phyloP scores from a whole-genome alignment of 2,797 vertebrate species.

The Anguilla pacifica region DNA sequence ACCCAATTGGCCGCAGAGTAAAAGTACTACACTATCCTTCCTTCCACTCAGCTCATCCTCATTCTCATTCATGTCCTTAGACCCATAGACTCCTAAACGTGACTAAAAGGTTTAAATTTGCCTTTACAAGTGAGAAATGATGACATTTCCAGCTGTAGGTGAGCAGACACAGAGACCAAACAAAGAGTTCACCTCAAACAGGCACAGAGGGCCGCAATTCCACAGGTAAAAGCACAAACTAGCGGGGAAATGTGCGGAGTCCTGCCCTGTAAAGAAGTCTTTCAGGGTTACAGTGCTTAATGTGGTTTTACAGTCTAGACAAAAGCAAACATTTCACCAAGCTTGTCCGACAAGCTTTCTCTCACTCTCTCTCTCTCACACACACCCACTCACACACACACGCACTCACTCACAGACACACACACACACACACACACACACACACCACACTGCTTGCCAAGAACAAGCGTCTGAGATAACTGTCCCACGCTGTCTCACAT shows the following conservation, averaged over 20 bases:
- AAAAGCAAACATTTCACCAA: conserved; percentile 3
- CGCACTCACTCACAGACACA: background rate
- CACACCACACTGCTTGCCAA: background rate
- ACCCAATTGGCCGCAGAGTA: background rate
- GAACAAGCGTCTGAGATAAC: background rate
- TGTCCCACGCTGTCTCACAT: background rate
- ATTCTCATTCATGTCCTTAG: background rate
- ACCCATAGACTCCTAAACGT: background rate
- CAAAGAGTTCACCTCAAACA: background rate
- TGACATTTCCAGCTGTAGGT: too few species aligned
- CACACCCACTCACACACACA: background rate
- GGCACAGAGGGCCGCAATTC: background rate
- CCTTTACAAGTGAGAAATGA: background rate
- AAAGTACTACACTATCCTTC: too few species aligned
- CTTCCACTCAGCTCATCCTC: too few species aligned
- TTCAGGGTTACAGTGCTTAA: background rate
- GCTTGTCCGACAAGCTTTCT: background rate
- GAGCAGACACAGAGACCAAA: background rate
- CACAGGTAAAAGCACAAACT: background rate
- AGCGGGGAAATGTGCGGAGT: background rate
- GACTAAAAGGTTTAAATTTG: background rate
- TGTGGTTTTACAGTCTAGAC: background rate
- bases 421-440: background rate
- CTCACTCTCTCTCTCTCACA: background rate
- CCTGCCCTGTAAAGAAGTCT: background rate